These are phyloP conservation scores for Luidia sarsii DNA, from an alignment of 53 echinoderm and acorn worm species.

Conservation along the genomic window DNA sequence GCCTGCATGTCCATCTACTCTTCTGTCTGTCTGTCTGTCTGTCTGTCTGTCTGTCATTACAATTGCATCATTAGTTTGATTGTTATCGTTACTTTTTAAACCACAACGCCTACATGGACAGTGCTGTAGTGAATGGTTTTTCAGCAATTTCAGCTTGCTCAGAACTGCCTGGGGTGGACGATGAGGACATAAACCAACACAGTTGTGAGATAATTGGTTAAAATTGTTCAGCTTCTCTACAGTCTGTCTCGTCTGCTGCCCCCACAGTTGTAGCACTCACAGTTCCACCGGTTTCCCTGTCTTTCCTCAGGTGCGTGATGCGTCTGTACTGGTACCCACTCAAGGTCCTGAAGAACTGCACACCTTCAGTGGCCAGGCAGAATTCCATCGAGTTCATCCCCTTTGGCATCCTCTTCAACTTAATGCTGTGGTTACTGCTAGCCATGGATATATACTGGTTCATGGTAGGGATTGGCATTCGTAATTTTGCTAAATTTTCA, in stretches of 20 bases:
- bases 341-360: constrained; percentile 79
- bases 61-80: no score
- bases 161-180: no score
- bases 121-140: no score
- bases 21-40: no score
- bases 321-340: constrained; percentile 97
- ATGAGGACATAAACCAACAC: no score
- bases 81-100: no score
- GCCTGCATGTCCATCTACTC: no score
- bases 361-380: constrained; percentile 71
- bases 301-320: constrained; percentile 67
- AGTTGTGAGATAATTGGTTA: no score
- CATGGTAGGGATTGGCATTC: constrained; percentile 73
- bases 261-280: neutral
- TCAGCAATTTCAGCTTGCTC: no score
- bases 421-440: constrained; percentile 89
- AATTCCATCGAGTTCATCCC: constrained; percentile 74
- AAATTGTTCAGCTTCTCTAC: neutral
- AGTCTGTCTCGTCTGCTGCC: neutral
- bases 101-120: no score
- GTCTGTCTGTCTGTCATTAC: no score
- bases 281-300: neutral
- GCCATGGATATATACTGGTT: constrained; percentile 95
- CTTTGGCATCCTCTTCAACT: constrained; percentile 83
- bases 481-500: no score